Base-by-base conservation (phyloP, 2,113 vertebrate genomes). In the Colossoma macropomum region DNA sequence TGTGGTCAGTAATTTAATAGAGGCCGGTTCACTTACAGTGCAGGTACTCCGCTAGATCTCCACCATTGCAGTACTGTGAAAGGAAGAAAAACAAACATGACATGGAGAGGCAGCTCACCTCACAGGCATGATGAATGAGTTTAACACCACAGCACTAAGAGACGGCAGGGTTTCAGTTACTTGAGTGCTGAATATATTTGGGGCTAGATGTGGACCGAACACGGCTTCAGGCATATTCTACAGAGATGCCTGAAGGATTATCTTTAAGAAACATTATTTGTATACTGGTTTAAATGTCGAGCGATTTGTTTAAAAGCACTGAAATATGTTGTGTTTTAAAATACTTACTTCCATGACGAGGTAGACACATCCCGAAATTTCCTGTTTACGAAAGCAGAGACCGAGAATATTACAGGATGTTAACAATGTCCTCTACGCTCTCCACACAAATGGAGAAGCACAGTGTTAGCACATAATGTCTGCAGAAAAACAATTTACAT, bases 271-370 rank as follows among this genome's bases (percentile, higher is more conserved):
- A 63, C 41, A 38, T 50, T 72, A 11, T 63, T 5, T 17, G 56
- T 28, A 72, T 0, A 9, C 25, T 28, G 23, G 8, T 73, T 45
- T 45, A 5, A 32, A 7, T 65, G 66, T 56, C 5, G 30, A 34
- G 11, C 28, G 21, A 77, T 25, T 13, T 73, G 65, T 65, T 65
- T 27, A 27, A 45, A 45, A 45, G 10, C 41, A 9, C 34, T 45
- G n/a, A n/a, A n/a, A 34, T 85, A 74, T 74, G 48, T 34, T 30
- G 5, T 48, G 66, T 52, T 52, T 52, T 19, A 52, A 52, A 17
- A 5, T 59, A 75, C 97, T 95, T 89, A 98, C 98, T 97, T 99
- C 98, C 98, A 99, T 99, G 88, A 99, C 96, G 80, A 99, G 95
- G 89, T 99, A 99, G 78, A 99, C 96, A n/a, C 95, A 97, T 75